Evolutionary conservation across 35 echinoderm and acorn worm species (phyloP).

Genomic region (Ophioderma brevispina): DNA sequence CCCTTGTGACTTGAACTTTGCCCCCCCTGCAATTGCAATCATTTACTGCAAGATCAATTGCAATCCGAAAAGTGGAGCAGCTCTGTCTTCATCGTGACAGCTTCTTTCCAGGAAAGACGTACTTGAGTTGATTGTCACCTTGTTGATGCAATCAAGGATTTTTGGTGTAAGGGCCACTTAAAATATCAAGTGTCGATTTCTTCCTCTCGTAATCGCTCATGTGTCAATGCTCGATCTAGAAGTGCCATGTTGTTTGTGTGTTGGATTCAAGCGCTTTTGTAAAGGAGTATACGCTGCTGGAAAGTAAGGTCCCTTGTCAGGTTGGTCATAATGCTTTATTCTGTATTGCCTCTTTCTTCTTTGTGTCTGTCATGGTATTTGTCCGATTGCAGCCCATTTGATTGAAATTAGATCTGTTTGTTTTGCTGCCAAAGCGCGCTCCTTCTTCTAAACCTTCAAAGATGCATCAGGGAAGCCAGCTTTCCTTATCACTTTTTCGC

Average conservation of each 20-base stretch:
- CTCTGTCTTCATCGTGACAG: background rate
- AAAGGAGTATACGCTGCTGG: background rate
- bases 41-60: background rate
- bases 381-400: background rate
- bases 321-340: background rate
- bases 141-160: background rate
- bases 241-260: background rate
- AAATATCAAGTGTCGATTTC: background rate
- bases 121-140: background rate
- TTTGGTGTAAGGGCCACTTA: background rate
- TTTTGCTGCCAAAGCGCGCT: background rate
- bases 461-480: background rate
- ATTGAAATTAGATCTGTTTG: background rate
- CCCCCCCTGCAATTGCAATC: too few relatives aligned
- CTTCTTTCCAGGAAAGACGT: background rate
- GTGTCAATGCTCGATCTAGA: background rate
- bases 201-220: background rate
- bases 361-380: background rate
- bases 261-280: background rate
- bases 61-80: background rate
- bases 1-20: background rate
- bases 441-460: background rate
- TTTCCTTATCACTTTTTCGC: background rate
- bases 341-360: background rate
- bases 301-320: background rate